Base-by-base conservation (phyloP, 2,888 invertebrate species). In the Leptopilina drosophilae region DNA sequence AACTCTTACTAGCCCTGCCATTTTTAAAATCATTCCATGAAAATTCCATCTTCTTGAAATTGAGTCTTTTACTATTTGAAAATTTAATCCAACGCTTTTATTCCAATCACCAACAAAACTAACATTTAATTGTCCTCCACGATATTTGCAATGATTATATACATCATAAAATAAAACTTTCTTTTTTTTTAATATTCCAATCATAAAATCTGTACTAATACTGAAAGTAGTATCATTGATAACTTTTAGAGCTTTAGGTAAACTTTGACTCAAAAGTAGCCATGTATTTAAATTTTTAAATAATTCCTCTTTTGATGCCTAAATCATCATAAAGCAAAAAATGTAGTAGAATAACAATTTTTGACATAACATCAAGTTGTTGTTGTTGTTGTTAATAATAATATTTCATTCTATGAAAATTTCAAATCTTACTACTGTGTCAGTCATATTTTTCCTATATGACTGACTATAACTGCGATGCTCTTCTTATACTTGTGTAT, bases 221-320 rank as follows among this genome's bases (percentile, higher is more conserved):
- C 85, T 86, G 67, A 86, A 87, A 46, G 85, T 75, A 3, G 81
- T 81, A 46, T 88, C 88, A 59, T 86, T 84, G n/a, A 88, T 64
- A 6, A 81, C 65, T 14, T 78, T 15, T 33, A 84, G 69, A 33
- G 80, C 78, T 62, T 82, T 79, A 1, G 84, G 77, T n/a, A 87
- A 80, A 77, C 82, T 82, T 53, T 80, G 76, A 62, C 83, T 84
- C 5, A 87, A 49, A 14, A 88, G 77, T 1, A 88, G 85, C 88
- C 87, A 88, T 20, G 26, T 56, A 14, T 73, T 53, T 11, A 26
- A 73, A 8, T 49, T n/a, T 49, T 33, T 26, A n/a, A 56, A 73
- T 8, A 64, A 64, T 33, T 33, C 20, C 26, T 64, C 12, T 33
- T 64, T 12, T 11, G 73, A 40, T 40, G 73, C 56, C 73, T 73